Conservation (phyloP, 1,140 invertebrate species). For the Heliconius hewitsoni region DNA sequence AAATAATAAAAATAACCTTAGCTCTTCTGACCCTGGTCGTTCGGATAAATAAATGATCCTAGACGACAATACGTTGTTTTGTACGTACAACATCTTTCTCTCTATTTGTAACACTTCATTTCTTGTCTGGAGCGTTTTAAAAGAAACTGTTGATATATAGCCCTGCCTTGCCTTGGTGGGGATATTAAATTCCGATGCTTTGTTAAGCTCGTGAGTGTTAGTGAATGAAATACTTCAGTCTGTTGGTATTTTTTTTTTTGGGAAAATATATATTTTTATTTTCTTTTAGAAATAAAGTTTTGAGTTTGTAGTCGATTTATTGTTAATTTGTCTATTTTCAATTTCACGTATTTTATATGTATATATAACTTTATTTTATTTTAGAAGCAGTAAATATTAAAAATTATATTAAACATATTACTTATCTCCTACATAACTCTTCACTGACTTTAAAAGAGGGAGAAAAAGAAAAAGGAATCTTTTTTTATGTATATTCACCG, state of each 20-base stretch:
- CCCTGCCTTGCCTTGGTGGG: neutral
- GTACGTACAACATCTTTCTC: conserved; percentile 21
- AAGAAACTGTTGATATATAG: conserved; percentile 16
- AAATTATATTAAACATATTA: no score
- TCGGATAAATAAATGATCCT: conserved; percentile 27
- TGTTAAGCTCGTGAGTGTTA: conserved; percentile 11
- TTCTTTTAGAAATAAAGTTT: no score
- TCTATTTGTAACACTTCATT: conserved; percentile 24
- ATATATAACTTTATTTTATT: no score
- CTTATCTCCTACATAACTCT: no score
- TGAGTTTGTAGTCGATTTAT: no score
- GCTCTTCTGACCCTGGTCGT: neutral
- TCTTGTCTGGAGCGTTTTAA: conserved; percentile 7
- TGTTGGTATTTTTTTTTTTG: neutral
- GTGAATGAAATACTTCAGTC: neutral
- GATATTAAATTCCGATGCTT: conserved; percentile 11
- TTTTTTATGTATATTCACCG: no score
- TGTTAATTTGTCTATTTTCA: no score
- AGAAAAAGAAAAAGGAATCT: no score
- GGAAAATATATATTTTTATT: neutral
- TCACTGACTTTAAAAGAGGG: no score
- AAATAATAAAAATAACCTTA: neutral
- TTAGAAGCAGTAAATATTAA: no score
- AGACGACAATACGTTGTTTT: conserved; percentile 28
- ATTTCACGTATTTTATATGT: no score